Conservation (phyloP, 2,888 invertebrate species). For the Torymus tubicola region DNA sequence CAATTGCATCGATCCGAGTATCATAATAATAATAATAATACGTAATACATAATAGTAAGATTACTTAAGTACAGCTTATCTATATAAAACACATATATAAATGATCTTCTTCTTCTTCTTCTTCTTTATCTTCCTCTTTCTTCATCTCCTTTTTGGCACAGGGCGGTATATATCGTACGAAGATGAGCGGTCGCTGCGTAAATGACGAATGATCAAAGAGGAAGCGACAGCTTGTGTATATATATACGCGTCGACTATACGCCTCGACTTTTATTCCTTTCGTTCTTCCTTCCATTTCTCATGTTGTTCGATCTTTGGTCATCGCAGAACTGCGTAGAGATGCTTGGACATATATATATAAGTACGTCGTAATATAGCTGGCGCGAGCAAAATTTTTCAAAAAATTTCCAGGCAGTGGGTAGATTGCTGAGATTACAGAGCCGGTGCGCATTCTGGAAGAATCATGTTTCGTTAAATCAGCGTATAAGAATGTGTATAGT, state of each 20-base stretch:
- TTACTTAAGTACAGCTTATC: neutral
- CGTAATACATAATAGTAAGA: too few species aligned
- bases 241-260: too few species aligned
- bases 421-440: constrained; percentile 11
- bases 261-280: too few species aligned
- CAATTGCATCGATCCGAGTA: constrained; percentile 24
- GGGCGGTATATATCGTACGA: neutral
- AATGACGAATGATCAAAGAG: constrained; percentile 28
- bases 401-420: too few species aligned
- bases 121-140: neutral
- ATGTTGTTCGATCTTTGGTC: constrained; percentile 54
- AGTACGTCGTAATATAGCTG: neutral
- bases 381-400: too few species aligned
- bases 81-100: neutral
- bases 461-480: too few species aligned
- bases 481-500: too few species aligned
- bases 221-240: neutral
- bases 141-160: constrained; percentile 21
- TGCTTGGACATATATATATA: neutral
- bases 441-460: constrained; percentile 45
- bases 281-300: neutral
- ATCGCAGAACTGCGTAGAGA: constrained; percentile 32
- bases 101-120: neutral
- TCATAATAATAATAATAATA: neutral
- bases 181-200: neutral